Conservation (phyloP, 1,140 invertebrate species). For the Drosophila ercepeae region DNA sequence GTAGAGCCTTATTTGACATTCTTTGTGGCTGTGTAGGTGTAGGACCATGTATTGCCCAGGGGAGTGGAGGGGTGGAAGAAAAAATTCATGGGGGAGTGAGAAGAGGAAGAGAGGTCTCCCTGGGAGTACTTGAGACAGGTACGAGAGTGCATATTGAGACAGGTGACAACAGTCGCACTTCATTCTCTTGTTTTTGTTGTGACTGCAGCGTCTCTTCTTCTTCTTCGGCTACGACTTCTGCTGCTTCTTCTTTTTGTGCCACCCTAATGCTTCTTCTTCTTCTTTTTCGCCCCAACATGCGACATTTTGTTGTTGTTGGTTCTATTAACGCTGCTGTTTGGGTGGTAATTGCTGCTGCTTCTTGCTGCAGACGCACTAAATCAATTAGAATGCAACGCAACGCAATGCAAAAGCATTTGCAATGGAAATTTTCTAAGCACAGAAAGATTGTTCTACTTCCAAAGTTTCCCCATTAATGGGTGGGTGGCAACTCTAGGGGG, state of each 20-base stretch:
- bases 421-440: slow-evolving; percentile 45
- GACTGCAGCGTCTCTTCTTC: slow-evolving; percentile 24
- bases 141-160: slow-evolving; percentile 79
- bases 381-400: slow-evolving; percentile 62
- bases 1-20: slow-evolving; percentile 34
- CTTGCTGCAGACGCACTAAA: slow-evolving; percentile 64
- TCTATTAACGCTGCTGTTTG: slow-evolving; percentile 17
- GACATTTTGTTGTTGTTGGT: slow-evolving; percentile 12
- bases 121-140: slow-evolving; percentile 73
- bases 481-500: background rate
- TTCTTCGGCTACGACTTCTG: background rate
- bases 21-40: slow-evolving; percentile 32
- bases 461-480: slow-evolving; percentile 38
- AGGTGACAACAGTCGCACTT: slow-evolving; percentile 72
- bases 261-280: slow-evolving; percentile 6
- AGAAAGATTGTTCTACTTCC: slow-evolving; percentile 50
- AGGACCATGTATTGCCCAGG: slow-evolving; percentile 16
- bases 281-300: slow-evolving; percentile 28
- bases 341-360: slow-evolving; percentile 35
- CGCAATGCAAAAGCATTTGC: slow-evolving; percentile 31
- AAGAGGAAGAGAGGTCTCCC: slow-evolving; percentile 18
- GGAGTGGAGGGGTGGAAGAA: slow-evolving; percentile 17
- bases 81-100: background rate
- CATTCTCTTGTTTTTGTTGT: slow-evolving; percentile 48
- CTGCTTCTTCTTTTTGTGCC: slow-evolving; percentile 3